phyloP scores from a whole-genome alignment of 2,888 invertebrate genomes.

The Ectobius pallidus region DNA sequence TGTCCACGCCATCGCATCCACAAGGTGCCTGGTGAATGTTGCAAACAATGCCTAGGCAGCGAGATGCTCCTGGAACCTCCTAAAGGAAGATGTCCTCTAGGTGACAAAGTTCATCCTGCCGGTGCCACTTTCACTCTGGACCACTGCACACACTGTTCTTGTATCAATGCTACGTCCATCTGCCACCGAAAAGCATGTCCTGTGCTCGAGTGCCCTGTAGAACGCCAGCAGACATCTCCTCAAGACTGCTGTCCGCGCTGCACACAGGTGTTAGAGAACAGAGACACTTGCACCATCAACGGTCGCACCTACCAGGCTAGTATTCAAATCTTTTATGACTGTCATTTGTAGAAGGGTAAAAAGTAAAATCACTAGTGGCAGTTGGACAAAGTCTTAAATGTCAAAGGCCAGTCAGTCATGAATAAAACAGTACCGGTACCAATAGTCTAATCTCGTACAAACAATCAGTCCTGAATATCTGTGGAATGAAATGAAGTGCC shows the following conservation, averaged over 20 bases:
- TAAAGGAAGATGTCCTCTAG: conserved; percentile 70
- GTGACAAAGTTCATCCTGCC: conserved; percentile 65
- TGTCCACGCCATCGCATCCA: conserved; percentile 74
- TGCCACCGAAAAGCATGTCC: conserved; percentile 86
- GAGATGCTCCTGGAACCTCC: conserved; percentile 58
- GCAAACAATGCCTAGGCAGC: conserved; percentile 65
- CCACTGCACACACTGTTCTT: conserved; percentile 85
- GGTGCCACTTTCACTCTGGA: conserved; percentile 54
- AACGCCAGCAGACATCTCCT: conserved; percentile 67
- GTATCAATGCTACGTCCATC: conserved; percentile 77
- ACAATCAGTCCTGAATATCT: no score
- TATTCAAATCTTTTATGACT: neutral
- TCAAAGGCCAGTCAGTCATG: no score
- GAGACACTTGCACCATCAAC: conserved; percentile 69
- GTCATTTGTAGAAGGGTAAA: neutral
- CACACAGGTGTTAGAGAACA: conserved; percentile 70
- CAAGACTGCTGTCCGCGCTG: conserved; percentile 81
- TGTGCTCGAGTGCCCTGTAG: conserved; percentile 83
- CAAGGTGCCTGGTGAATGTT: conserved; percentile 80
- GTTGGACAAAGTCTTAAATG: neutral
- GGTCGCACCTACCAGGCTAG: conserved; percentile 70
- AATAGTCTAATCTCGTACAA: no score
- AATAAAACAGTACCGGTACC: no score
- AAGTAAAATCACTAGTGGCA: neutral
- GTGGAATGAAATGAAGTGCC: no score